phyloP scores from a whole-genome alignment of 2,888 invertebrate species.

The Nymphalis c-album region DNA sequence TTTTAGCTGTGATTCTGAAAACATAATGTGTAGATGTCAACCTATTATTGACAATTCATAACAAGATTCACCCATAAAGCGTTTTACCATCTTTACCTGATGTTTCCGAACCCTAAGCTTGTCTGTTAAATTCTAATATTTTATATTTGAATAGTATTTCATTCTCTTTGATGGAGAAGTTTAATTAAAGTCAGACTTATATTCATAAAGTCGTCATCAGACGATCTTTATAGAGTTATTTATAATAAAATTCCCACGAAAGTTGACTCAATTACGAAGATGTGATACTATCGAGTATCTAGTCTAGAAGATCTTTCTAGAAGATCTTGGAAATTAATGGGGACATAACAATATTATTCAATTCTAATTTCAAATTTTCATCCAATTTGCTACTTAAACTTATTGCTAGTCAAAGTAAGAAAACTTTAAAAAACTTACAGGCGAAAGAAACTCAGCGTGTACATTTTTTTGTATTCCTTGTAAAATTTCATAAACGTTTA shows the following conservation, averaged over 20 bases:
- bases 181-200: slow-evolving; percentile 23
- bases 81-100: not conserved
- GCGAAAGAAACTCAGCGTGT: no score
- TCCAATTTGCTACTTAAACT: not conserved
- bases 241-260: slow-evolving; percentile 1
- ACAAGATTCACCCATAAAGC: not conserved
- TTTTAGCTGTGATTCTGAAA: no score
- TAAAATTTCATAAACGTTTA: no score
- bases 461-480: no score
- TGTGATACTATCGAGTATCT: not conserved
- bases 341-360: not conserved
- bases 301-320: not conserved
- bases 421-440: no score
- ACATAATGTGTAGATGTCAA: no score
- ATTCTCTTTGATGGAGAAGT: slow-evolving; percentile 13
- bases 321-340: not conserved
- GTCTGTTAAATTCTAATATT: slow-evolving; percentile 1
- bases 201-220: slow-evolving; percentile 12
- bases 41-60: not conserved
- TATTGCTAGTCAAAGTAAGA: not conserved
- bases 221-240: slow-evolving; percentile 20
- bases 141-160: slow-evolving; percentile 8
- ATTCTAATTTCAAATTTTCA: not conserved
- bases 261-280: not conserved
- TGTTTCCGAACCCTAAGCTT: not conserved